Evolutionary conservation across 2,888 invertebrate genomes (phyloP), one percentile per base, ranked within the genome.

Genomic region (Amiota communis): DNA sequence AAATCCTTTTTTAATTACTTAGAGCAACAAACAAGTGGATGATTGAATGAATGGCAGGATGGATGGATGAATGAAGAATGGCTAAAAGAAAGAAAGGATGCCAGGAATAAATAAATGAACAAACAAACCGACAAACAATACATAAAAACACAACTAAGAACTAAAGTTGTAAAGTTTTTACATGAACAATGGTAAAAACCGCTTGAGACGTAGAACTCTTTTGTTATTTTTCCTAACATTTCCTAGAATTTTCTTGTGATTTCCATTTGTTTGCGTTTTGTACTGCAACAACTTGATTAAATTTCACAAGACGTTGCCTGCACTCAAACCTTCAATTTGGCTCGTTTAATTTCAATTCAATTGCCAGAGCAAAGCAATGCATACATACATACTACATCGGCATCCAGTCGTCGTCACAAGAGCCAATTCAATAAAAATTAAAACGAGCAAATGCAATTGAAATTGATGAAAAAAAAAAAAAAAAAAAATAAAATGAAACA

Each of bases 341-440:
- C 83, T 85, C 83, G 83, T 83, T 82, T 82, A 82, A 82, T 82
- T 82, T 79, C 85, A 83, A 85, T 85, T 83, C 85, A 83, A 84
- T 81, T 82, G 83, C 81, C 80, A 84, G 84, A 84, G 36, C 36
- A 36, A 6, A 36, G 36, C 36, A 36, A 6, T 4, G 8, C 36
- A 36, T 36, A 6, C 36, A 36, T 36, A 2, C 36, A 36, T n/a
- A n/a, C n/a, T n/a, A n/a, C n/a, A n/a, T n/a, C n/a, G n/a, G n/a
- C 36, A 36, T 36, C 6, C 6, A 36, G 3, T 36, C 36, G 36
- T 36, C 36, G 81, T 79, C 77, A 80, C 83, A 81, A 81, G 81
- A 84, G 82, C 82, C 82, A 82, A 82, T 84, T 82, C 82, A 82
- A 82, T 82, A 82, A 84, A 82, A 80, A 84, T 84, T 82, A 83